Conservation (phyloP, 2,797 vertebrate species). For the Chromis chromis region DNA sequence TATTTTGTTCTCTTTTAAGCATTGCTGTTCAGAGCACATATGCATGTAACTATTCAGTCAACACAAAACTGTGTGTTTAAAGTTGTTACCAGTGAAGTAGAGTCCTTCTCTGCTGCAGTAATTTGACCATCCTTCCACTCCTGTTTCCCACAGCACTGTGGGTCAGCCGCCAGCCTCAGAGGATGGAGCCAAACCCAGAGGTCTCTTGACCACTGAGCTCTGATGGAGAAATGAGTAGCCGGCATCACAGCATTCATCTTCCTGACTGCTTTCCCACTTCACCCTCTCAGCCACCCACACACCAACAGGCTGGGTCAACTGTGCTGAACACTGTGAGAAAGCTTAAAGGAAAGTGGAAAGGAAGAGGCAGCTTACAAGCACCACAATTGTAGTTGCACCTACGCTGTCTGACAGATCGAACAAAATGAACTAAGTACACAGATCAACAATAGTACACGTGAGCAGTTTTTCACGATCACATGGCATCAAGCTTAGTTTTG, state of each 20-base stretch:
- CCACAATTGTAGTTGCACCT: neutral
- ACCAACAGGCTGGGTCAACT: neutral
- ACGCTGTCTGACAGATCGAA: neutral
- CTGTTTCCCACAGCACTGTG: slow-evolving; percentile 68
- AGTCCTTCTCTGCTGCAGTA: neutral
- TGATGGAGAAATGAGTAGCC: slow-evolving; percentile 74
- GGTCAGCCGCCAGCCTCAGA: slow-evolving; percentile 73
- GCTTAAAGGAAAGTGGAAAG: slow-evolving; percentile 12
- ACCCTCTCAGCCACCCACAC: neutral
- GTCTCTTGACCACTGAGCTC: slow-evolving; percentile 97
- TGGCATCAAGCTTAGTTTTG: slow-evolving; percentile 7
- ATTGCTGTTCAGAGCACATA: neutral
- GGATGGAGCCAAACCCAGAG: slow-evolving; percentile 84
- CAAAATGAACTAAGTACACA: neutral
- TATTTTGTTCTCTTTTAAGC: neutral
- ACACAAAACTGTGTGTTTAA: neutral
- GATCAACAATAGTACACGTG: neutral
- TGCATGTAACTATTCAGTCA: neutral
- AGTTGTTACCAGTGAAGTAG: neutral
- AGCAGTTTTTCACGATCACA: neutral
- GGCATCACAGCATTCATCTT: neutral
- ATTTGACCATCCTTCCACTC: neutral
- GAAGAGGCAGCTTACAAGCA: slow-evolving; percentile 48
- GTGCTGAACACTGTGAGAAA: neutral
- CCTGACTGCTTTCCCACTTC: slow-evolving; percentile 9